A percentile compares a stretch with the other conserved stretches of the same genome.
Evolutionary conservation across 2,888 invertebrate species (phyloP).

Genomic region (Pheosia gnoma): DNA sequence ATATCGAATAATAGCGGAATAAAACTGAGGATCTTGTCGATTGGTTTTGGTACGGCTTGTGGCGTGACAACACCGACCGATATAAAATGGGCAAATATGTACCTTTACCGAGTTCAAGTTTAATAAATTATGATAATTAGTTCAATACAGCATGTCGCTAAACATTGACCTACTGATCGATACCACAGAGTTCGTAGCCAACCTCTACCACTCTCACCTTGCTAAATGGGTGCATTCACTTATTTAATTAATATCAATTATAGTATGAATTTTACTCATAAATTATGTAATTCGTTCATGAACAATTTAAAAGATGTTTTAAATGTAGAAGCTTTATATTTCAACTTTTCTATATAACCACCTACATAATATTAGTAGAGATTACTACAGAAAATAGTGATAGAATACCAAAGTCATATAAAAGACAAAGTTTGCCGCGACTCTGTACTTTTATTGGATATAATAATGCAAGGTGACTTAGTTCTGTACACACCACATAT

Average conservation of each 20-base stretch:
- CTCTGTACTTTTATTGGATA: neutral
- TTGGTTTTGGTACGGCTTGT: neutral
- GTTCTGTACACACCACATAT: neutral
- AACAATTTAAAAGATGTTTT: too few species aligned
- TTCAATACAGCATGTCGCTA: constrained; percentile 24
- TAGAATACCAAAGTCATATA: neutral
- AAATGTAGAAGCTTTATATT: too few species aligned
- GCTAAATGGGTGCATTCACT: constrained; percentile 32
- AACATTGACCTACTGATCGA: constrained; percentile 51
- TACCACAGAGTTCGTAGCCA: constrained; percentile 45
- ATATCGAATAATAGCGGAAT: too few species aligned
- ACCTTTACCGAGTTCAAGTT: neutral
- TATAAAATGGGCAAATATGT: too few species aligned
- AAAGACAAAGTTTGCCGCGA: too few species aligned
- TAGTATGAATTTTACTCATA: too few species aligned
- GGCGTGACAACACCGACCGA: too few species aligned
- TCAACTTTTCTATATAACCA: too few species aligned
- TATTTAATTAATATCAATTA: constrained; percentile 12
- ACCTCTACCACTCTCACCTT: constrained; percentile 46
- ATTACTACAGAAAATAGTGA: too few species aligned
- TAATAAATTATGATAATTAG: neutral
- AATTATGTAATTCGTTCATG: too few species aligned
- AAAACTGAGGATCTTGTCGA: neutral
- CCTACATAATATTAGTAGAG: too few species aligned
- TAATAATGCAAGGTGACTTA: constrained; percentile 4